Percentiles rank a stretch among this genome's conserved stretches.
Evolutionary conservation across 2,113 vertebrate species (phyloP).

Genomic region (Proteles cristata): DNA sequence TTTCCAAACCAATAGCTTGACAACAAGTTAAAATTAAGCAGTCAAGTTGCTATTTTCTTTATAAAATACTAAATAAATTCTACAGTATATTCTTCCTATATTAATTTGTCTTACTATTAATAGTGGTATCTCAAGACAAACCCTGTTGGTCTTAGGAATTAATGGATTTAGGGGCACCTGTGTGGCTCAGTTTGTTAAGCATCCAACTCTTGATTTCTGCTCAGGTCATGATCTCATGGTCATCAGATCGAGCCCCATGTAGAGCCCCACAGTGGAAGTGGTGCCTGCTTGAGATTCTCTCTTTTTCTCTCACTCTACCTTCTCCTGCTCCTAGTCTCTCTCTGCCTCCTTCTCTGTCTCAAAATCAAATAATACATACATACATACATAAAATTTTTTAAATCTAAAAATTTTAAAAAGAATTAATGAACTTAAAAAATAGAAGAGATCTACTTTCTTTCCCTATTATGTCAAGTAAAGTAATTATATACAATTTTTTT

Average conservation of each 20-base stretch:
- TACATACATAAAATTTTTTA: too few relatives aligned
- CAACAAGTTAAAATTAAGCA: conserved; percentile 11
- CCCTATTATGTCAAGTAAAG: background rate
- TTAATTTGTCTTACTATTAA: background rate
- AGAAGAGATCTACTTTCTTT: background rate
- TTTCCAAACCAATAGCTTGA: background rate
- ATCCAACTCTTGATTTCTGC: too few relatives aligned
- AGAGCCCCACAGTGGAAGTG: too few relatives aligned
- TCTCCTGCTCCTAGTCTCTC: too few relatives aligned
- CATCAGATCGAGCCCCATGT: too few relatives aligned
- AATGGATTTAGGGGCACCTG: background rate
- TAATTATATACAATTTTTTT: background rate
- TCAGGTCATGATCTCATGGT: too few relatives aligned
- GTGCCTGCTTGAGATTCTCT: too few relatives aligned
- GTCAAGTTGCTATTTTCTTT: background rate
- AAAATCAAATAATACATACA: too few relatives aligned
- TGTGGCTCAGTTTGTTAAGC: too few relatives aligned
- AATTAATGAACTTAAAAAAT: background rate
- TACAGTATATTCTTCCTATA: background rate
- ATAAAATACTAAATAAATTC: background rate
- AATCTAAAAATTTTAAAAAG: too few relatives aligned
- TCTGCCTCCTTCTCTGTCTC: too few relatives aligned
- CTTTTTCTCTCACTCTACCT: too few relatives aligned
- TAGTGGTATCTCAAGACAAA: background rate
- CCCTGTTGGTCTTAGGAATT: background rate